phyloP scores from a whole-genome alignment of 1,140 invertebrate genomes.

The Nylanderia fulva region DNA sequence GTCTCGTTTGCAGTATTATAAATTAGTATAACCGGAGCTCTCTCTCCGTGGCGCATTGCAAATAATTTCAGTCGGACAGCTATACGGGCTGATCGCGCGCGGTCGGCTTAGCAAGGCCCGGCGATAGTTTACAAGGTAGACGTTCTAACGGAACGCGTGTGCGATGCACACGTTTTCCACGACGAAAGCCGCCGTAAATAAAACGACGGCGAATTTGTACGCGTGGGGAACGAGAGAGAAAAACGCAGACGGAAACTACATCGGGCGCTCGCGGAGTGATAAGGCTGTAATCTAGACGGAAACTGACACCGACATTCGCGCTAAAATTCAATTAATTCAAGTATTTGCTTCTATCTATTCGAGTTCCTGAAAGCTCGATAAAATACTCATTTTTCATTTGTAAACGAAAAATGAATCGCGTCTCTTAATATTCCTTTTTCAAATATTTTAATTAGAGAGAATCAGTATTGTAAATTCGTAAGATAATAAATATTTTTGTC shows the following conservation, averaged over 20 bases:
- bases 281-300: conserved; percentile 13
- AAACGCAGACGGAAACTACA: conserved; percentile 9
- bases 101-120: conserved; percentile 52
- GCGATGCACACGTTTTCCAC: conserved; percentile 53
- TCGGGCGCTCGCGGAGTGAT: background rate
- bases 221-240: conserved; percentile 2
- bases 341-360: background rate
- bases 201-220: conserved; percentile 52
- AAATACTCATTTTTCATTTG: background rate
- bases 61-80: conserved; percentile 49
- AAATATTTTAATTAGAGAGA: background rate
- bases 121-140: conserved; percentile 47
- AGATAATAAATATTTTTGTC: background rate
- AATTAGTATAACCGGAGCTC: conserved; percentile 40
- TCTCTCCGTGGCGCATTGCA: conserved; percentile 21
- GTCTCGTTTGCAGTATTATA: conserved; percentile 57
- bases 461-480: background rate
- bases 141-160: conserved; percentile 65
- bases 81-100: conserved; percentile 49
- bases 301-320: background rate
- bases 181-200: conserved; percentile 43
- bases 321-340: background rate
- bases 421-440: background rate
- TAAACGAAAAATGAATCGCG: background rate
- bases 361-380: background rate